phyloP scores from a whole-genome alignment of 92 coral and sea anemone genomes.

The Scolanthus callimorphus region DNA sequence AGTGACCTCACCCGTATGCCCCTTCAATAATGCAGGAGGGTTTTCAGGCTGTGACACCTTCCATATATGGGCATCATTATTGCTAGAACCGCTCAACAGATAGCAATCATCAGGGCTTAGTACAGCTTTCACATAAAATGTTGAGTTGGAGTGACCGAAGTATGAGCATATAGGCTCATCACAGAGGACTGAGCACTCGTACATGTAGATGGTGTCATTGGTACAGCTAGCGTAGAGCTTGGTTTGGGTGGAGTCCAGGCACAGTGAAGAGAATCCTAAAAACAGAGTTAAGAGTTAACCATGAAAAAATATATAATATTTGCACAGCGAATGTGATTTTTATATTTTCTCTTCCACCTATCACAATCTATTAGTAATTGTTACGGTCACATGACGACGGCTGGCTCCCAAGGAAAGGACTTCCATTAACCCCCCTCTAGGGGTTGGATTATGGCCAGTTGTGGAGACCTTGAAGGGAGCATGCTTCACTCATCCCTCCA shows the following conservation, averaged over 20 bases:
- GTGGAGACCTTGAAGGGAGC: too few relatives aligned
- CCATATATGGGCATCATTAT: constrained; percentile 87
- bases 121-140: constrained; percentile 90
- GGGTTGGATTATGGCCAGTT: too few relatives aligned
- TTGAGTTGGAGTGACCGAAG: constrained; percentile 82
- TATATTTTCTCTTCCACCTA: too few relatives aligned
- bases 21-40: constrained; percentile 70
- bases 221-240: constrained; percentile 90
- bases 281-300: too few relatives aligned
- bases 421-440: too few relatives aligned
- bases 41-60: constrained; percentile 61
- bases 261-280: constrained; percentile 89
- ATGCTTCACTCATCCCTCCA: too few relatives aligned
- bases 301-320: too few relatives aligned
- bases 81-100: constrained; percentile 87
- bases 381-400: too few relatives aligned
- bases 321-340: too few relatives aligned
- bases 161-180: constrained; percentile 65
- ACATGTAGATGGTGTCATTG: constrained; percentile 86
- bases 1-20: constrained; percentile 92
- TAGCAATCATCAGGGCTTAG: constrained; percentile 85
- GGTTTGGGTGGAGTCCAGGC: constrained; percentile 83
- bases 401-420: too few relatives aligned
- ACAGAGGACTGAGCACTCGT: constrained; percentile 65
- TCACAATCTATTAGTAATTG: too few relatives aligned